A percentile compares a stretch with the other conserved stretches of the same genome.
phyloP scores from a whole-genome alignment of 2,113 vertebrate genomes.

The Platysteira castanea region DNA sequence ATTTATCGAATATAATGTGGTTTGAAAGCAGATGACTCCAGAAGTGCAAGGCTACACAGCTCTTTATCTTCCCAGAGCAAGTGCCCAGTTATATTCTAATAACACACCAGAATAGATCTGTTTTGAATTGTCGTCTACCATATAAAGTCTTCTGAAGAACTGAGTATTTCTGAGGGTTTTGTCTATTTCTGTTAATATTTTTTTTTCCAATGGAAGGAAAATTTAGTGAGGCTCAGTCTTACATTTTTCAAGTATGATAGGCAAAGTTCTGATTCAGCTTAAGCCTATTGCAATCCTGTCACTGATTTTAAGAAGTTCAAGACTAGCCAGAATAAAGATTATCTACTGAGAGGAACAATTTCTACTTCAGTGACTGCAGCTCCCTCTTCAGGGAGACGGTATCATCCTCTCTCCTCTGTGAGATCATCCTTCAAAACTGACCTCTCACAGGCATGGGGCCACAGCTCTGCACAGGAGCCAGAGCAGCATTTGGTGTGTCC shows the following conservation, averaged over 20 bases:
- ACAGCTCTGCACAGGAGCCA: background rate
- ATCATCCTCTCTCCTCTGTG: background rate
- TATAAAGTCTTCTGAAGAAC: background rate
- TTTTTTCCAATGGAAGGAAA: background rate
- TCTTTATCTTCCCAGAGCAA: background rate
- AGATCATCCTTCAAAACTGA: background rate
- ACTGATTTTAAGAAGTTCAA: background rate
- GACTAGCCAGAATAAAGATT: background rate
- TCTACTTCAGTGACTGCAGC: fast-evolving
- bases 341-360: background rate
- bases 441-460: background rate
- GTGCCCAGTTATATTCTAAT: background rate
- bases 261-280: background rate
- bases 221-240: background rate
- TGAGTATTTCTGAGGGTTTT: background rate
- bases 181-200: background rate
- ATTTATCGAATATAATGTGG: background rate
- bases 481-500: background rate
- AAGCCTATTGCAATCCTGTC: background rate
- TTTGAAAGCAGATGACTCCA: background rate
- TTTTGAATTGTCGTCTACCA: background rate
- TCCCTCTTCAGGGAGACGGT: background rate
- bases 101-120: background rate
- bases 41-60: background rate
- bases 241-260: background rate